Percentiles rank a stretch among this genome's conserved stretches.
Evolutionary conservation across 2,113 vertebrate genomes (phyloP).

Genomic region (Caretta caretta): DNA sequence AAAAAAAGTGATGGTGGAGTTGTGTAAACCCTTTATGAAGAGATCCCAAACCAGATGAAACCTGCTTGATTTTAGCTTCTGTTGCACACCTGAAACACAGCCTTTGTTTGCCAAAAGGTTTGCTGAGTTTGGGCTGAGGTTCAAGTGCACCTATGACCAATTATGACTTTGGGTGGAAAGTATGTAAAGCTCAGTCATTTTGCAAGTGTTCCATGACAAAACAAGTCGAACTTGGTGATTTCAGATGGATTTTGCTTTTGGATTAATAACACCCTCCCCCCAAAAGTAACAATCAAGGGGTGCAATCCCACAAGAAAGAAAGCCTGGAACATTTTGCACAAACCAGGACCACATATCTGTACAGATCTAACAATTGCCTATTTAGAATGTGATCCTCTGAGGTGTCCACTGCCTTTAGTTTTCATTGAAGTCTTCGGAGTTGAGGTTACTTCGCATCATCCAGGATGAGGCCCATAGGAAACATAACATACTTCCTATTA

Average conservation of each 20-base stretch:
- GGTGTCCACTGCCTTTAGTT: background rate
- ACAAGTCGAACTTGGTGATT: background rate
- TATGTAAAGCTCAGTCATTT: background rate
- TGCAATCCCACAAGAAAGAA: background rate
- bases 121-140: background rate
- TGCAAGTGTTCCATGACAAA: background rate
- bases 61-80: background rate
- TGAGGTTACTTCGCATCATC: background rate
- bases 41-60: background rate
- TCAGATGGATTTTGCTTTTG: background rate
- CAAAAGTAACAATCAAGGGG: background rate
- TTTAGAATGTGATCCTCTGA: background rate
- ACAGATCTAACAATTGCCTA: background rate
- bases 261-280: background rate
- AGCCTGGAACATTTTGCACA: background rate
- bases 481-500: background rate
- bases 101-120: rapidly evolving
- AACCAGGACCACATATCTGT: background rate
- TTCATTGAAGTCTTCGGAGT: background rate
- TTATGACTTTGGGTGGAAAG: rapidly evolving
- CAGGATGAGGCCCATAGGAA: background rate
- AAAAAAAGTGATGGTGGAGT: background rate
- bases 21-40: background rate
- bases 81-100: background rate
- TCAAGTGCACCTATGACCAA: rapidly evolving